These are phyloP conservation scores for Conistra vaccinii DNA, from an alignment of 2,888 invertebrate species.

Conservation along the genomic window DNA sequence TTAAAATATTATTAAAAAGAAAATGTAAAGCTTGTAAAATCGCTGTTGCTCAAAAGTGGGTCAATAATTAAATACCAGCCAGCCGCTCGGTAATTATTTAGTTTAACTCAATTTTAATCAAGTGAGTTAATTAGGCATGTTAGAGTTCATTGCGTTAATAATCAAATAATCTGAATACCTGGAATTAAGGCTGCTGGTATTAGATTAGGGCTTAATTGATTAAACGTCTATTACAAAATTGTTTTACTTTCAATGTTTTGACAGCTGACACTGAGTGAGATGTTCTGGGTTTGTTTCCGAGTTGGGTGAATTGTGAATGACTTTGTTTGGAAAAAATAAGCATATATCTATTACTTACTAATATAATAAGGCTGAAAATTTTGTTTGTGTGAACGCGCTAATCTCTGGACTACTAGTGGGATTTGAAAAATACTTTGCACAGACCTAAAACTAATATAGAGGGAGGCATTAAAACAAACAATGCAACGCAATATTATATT, in stretches of 20 bases:
- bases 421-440: too few species aligned
- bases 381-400: not conserved
- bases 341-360: not conserved
- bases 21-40: constrained; percentile 14
- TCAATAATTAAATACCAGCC: constrained; percentile 18
- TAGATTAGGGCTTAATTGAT: not conserved
- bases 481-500: too few species aligned
- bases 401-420: not conserved
- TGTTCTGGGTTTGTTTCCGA: not conserved
- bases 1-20: constrained; percentile 14
- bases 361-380: not conserved
- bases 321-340: not conserved
- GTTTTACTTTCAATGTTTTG: not conserved
- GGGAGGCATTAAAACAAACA: too few species aligned
- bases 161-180: not conserved
- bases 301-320: not conserved
- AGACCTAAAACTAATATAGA: too few species aligned
- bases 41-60: constrained; percentile 8
- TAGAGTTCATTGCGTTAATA: constrained; percentile 22
- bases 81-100: constrained; percentile 10
- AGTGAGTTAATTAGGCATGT: constrained; percentile 22
- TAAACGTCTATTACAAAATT: not conserved
- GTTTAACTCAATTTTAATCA: constrained; percentile 16
- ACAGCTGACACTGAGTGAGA: not conserved
- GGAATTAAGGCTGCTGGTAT: constrained; percentile 1